phyloP scores from a whole-genome alignment of 1,140 invertebrate species.

The Probaryconus sp. region DNA sequence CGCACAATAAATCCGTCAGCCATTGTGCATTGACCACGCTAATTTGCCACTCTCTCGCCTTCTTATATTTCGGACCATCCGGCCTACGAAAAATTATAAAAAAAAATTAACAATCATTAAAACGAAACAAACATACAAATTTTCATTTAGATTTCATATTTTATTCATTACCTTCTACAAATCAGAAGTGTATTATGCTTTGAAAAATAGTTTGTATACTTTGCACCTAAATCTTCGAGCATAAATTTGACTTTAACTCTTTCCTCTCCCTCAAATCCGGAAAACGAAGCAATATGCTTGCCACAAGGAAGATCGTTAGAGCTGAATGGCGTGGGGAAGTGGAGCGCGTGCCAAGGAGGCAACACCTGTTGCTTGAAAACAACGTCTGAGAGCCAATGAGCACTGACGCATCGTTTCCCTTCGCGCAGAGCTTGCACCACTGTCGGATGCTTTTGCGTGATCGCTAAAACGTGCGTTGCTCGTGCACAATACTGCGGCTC shows the following conservation, averaged over 20 bases:
- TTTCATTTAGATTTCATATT: slow-evolving; percentile 10
- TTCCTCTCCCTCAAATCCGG: slow-evolving; percentile 93
- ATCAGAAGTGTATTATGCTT: slow-evolving; percentile 86
- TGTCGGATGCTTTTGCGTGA: slow-evolving; percentile 91
- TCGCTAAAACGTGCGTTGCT: slow-evolving; percentile 94
- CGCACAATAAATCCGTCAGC: slow-evolving; percentile 95
- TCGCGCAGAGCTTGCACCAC: slow-evolving; percentile 86
- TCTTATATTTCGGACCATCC: slow-evolving; percentile 91
- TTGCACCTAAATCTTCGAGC: slow-evolving; percentile 91
- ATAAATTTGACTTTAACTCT: slow-evolving; percentile 87
- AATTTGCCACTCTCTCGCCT: slow-evolving; percentile 92
- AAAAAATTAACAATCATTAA: slow-evolving; percentile 25
- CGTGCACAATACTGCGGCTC: slow-evolving; percentile 89
- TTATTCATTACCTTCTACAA: slow-evolving; percentile 77
- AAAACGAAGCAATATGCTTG: slow-evolving; percentile 87
- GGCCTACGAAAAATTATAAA: slow-evolving; percentile 79
- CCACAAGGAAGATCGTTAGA: slow-evolving; percentile 81
- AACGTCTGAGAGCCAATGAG: slow-evolving; percentile 96
- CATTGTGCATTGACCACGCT: slow-evolving; percentile 95
- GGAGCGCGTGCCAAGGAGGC: slow-evolving; percentile 94
- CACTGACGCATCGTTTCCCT: slow-evolving; percentile 91
- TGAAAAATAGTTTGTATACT: slow-evolving; percentile 85
- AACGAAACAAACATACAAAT: too few species aligned
- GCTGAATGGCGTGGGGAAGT: slow-evolving; percentile 91
- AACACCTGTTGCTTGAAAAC: slow-evolving; percentile 89